Evolutionary conservation across 2,113 vertebrate species (phyloP), one percentile per base, ranked within the genome.

Genomic region (Lampris incognitus): DNA sequence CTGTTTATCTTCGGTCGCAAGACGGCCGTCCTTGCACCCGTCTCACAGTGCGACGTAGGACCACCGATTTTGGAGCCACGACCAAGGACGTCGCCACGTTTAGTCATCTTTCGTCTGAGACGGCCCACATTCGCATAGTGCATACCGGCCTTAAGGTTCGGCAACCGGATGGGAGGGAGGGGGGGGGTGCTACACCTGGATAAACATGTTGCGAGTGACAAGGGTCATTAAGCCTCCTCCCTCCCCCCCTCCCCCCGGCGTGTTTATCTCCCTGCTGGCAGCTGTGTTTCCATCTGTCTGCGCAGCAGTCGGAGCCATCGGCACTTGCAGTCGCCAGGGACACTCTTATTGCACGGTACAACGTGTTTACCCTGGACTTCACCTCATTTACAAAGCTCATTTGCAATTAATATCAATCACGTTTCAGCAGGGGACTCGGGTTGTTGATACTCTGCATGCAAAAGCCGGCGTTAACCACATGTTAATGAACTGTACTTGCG

Each of bases 301-400:
- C 0, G 48, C 60, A 62, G 62, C 49, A 24, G 70, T 79, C 66
- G 65, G 54, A 78, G 75, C 39, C 42, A 49, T 8, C 59, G 66
- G 73, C 36, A 69, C 58, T 50, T 78, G 57, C 78, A 85, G 69
- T 60, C 58, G 65, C 52, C 11, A 62, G 40, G 36, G 69, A 58
- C 63, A 73, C 74, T 24, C 60, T 9, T 38, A 24, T 6, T 82
- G 62, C 61, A 76, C 69, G 60, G 75, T 78, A 74, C 69, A 78
- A 24, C 61, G 68, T 66, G 63, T 78, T 72, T 10, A 66, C 54
- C 8, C 3, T 42, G 46, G 51, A 58, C 8, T 67, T 79, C 4
- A 37, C 78, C 64, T 68, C 49, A 66, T 75, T 49, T 59, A 49
- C 36, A 58, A 75, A 77, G 42, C 76, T 77, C 36, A 79, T 71